Evolutionary conservation across 2,113 vertebrate genomes (phyloP).

Genomic region (Ciconia maguari): DNA sequence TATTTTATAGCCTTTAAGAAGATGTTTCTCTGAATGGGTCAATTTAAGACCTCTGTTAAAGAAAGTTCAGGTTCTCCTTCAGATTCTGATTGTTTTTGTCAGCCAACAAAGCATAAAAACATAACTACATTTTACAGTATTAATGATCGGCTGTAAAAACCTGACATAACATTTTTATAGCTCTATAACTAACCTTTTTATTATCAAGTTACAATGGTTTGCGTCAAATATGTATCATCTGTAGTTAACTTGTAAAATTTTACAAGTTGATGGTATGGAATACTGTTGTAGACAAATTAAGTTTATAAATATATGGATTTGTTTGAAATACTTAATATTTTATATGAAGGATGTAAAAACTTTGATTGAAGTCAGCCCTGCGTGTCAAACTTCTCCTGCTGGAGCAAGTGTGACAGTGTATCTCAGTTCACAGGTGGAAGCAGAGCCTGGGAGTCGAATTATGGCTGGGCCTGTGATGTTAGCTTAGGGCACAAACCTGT

Average conservation of each 20-base stretch:
- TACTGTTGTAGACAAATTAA: conserved; percentile 49
- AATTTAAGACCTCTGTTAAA: conserved; percentile 11
- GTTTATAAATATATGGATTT: conserved; percentile 38
- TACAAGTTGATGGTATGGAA: neutral
- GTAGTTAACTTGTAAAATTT: conserved; percentile 64
- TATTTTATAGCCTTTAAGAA: neutral
- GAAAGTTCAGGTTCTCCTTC: conserved; percentile 42
- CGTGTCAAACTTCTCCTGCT: neutral
- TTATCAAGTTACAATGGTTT: conserved; percentile 53
- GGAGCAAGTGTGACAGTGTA: neutral
- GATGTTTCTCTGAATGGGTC: neutral
- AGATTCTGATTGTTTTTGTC: conserved; percentile 49
- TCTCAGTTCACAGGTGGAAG: neutral
- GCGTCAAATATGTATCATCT: conserved; percentile 60
- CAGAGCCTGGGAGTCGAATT: neutral
- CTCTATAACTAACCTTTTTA: conserved; percentile 67
- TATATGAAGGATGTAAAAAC: conserved; percentile 18
- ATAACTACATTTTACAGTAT: conserved; percentile 57
- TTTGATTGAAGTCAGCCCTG: conserved; percentile 30
- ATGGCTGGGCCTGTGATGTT: neutral
- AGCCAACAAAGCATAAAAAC: conserved; percentile 38
- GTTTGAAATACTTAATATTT: conserved; percentile 48
- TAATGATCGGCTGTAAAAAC: conserved; percentile 68
- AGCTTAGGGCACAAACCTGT: neutral
- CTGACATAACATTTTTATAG: conserved; percentile 67